Evolutionary conservation across 2,113 vertebrate genomes (phyloP).

Genomic region (Austrofundulus limnaeus): DNA sequence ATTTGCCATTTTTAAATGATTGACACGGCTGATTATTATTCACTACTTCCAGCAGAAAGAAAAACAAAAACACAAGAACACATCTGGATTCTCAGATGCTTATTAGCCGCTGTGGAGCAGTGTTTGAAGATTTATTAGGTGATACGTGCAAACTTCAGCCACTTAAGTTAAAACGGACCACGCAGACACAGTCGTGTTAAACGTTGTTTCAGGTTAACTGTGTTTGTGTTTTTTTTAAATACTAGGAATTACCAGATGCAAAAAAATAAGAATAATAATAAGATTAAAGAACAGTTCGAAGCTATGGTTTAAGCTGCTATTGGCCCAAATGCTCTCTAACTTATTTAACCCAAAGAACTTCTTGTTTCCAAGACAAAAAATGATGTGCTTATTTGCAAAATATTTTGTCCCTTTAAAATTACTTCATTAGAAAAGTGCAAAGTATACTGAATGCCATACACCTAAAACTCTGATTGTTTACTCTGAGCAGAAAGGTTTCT

Average conservation of each 20-base stretch:
- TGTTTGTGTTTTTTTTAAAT: not conserved
- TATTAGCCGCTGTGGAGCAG: no score
- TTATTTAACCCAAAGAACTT: no score
- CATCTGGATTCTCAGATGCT: no score
- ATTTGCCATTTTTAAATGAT: no score
- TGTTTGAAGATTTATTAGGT: not conserved
- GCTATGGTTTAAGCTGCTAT: no score
- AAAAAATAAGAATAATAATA: not conserved
- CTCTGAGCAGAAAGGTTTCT: conserved; percentile 28
- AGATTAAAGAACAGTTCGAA: not conserved
- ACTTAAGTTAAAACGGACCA: not conserved
- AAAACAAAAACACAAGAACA: no score
- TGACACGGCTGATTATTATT: no score
- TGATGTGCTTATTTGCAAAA: no score
- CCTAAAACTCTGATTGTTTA: conserved; percentile 2
- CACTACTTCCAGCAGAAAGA: no score
- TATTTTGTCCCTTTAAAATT: not conserved
- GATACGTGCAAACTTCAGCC: not conserved
- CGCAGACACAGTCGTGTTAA: not conserved
- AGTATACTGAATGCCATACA: conserved; percentile 10
- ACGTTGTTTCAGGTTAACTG: not conserved
- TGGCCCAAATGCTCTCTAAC: not conserved
- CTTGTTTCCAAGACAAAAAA: no score
- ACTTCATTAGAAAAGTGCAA: not conserved
- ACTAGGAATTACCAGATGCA: not conserved